Evolutionary conservation across 2,888 invertebrate species (phyloP).

Genomic region (Megamerina dolium): DNA sequence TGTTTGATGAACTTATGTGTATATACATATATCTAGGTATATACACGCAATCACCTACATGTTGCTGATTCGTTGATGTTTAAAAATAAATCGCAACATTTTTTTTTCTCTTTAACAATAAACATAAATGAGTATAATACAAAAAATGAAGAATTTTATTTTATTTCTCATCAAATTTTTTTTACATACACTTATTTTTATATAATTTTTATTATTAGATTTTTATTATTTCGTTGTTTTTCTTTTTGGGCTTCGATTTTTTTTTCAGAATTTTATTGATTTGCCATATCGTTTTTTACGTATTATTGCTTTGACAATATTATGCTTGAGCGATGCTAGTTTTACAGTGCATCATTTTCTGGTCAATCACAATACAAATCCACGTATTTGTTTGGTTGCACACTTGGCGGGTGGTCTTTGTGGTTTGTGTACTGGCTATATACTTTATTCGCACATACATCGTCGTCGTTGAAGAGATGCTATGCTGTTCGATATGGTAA

Average conservation of each 20-base stretch:
- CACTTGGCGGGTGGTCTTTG: constrained; percentile 64
- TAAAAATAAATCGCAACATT: too few relatives aligned
- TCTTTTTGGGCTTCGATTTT: too few relatives aligned
- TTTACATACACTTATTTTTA: too few relatives aligned
- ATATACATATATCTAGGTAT: constrained; percentile 3
- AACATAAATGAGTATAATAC: too few relatives aligned
- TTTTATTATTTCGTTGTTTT: too few relatives aligned
- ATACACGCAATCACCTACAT: not conserved
- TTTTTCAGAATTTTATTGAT: constrained; percentile 49
- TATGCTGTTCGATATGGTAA: not conserved
- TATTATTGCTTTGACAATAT: constrained; percentile 56
- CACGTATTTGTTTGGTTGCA: constrained; percentile 63
- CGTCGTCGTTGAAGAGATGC: not conserved
- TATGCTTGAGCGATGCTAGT: constrained; percentile 61
- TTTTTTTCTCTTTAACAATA: too few relatives aligned
- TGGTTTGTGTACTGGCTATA: constrained; percentile 51
- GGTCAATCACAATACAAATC: constrained; percentile 46
- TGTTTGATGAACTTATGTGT: not conserved
- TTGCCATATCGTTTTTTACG: constrained; percentile 52
- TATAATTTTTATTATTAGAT: too few relatives aligned
- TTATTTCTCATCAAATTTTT: too few relatives aligned
- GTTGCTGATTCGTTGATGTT: constrained; percentile 3
- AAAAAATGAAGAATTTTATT: too few relatives aligned
- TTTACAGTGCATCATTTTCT: constrained; percentile 52
- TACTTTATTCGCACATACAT: too few relatives aligned